A percentile compares a stretch with the other conserved stretches of the same genome.
These are phyloP conservation scores for Pempheris klunzingeri DNA, from an alignment of 2,797 vertebrate genomes.

Conservation along the genomic window DNA sequence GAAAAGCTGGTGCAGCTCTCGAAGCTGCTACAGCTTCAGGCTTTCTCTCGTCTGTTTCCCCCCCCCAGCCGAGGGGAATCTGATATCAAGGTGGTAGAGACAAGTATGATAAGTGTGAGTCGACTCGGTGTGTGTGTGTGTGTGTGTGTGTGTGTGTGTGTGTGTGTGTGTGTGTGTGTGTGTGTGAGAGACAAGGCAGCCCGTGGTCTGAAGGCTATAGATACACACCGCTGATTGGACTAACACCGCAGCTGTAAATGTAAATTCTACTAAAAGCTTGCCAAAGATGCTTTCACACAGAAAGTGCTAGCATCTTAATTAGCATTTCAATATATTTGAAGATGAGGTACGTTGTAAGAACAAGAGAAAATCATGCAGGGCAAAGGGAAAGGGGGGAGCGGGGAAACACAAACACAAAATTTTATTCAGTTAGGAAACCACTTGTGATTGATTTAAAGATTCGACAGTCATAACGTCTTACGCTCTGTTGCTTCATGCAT, in stretches of 20 bases:
- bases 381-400: slow-evolving; percentile 29
- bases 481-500: slow-evolving; percentile 65
- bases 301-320: slow-evolving; percentile 50
- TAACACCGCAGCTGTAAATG: slow-evolving; percentile 50
- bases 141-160: slow-evolving; percentile 1
- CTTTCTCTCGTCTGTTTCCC: slow-evolving; percentile 39
- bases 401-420: slow-evolving; percentile 58
- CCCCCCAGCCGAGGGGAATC: slow-evolving; percentile 32
- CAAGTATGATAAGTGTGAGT: slow-evolving; percentile 56
- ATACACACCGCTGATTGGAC: slow-evolving; percentile 37
- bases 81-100: slow-evolving; percentile 64
- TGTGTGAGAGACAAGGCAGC: slow-evolving; percentile 25
- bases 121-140: slow-evolving; percentile 5
- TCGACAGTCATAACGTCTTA: slow-evolving; percentile 72
- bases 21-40: slow-evolving; percentile 60
- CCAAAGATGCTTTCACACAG: slow-evolving; percentile 39
- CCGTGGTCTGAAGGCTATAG: slow-evolving; percentile 40
- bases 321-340: slow-evolving; percentile 67
- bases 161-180: slow-evolving; percentile 18
- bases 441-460: slow-evolving; percentile 70
- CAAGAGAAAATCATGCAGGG: slow-evolving; percentile 60
- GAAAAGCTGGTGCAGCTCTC: slow-evolving; percentile 67
- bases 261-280: slow-evolving; percentile 17
- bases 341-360: slow-evolving; percentile 48
- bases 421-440: slow-evolving; percentile 64